These are phyloP conservation scores for Unio delphinus DNA, from an alignment of 2,888 invertebrate genomes.

Conservation along the genomic window DNA sequence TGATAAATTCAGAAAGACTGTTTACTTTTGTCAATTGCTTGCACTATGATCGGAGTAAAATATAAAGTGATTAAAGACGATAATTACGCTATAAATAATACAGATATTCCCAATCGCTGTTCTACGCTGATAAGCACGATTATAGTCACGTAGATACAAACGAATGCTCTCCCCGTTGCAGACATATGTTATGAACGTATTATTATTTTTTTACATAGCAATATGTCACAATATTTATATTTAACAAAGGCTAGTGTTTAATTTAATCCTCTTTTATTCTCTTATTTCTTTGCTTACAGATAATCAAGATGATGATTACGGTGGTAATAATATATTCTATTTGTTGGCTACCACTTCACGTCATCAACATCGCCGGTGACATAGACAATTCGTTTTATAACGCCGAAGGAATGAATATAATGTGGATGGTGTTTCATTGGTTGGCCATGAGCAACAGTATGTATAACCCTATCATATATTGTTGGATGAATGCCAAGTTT, in stretches of 20 bases:
- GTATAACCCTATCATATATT: conserved; percentile 96
- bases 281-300: conserved; percentile 41
- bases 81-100: no score
- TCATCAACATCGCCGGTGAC: conserved; percentile 84
- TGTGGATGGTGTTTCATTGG: conserved; percentile 76
- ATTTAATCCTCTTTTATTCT: neutral
- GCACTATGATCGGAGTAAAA: no score
- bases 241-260: neutral
- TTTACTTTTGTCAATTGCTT: no score
- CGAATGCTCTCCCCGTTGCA: no score
- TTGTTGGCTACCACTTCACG: conserved; percentile 94
- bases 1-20: no score
- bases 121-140: no score
- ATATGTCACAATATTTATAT: neutral
- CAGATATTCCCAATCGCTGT: no score
- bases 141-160: no score
- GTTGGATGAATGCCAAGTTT: conserved; percentile 93
- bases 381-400: conserved; percentile 47
- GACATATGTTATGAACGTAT: no score
- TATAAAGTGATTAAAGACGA: no score
- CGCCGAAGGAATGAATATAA: conserved; percentile 48
- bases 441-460: conserved; percentile 97
- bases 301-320: conserved; percentile 86
- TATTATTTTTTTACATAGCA: no score
- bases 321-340: conserved; percentile 93